phyloP scores from a whole-genome alignment of 2,888 invertebrate genomes.

The Heliconius aoede region DNA sequence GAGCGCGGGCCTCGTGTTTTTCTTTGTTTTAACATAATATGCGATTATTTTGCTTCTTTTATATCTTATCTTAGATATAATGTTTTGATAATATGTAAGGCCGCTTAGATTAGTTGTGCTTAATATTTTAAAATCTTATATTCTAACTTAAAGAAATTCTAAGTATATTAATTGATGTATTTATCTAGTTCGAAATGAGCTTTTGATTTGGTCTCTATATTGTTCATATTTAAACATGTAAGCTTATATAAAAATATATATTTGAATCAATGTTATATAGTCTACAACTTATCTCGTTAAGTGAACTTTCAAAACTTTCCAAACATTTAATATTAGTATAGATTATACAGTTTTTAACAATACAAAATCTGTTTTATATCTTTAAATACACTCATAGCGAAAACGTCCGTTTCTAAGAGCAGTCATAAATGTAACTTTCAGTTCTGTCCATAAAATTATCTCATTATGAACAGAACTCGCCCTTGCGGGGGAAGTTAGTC shows the following conservation, averaged over 20 bases:
- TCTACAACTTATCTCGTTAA: too few relatives aligned
- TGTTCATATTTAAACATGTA: too few relatives aligned
- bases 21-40: constrained; percentile 51
- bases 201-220: too few relatives aligned
- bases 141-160: too few relatives aligned
- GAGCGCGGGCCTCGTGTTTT: constrained; percentile 49
- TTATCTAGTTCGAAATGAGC: too few relatives aligned
- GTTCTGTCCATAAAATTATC: constrained; percentile 43
- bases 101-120: neutral
- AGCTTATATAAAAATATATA: too few relatives aligned
- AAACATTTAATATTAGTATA: neutral
- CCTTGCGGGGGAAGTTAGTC: constrained; percentile 62
- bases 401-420: constrained; percentile 14
- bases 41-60: constrained; percentile 26
- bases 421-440: constrained; percentile 33
- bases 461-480: constrained; percentile 62
- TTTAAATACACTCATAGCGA: neutral
- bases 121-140: neutral
- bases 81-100: constrained; percentile 7
- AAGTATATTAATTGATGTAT: too few relatives aligned
- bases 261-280: too few relatives aligned
- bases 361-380: neutral
- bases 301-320: neutral
- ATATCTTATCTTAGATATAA: neutral
- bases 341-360: neutral